Evolutionary conservation across 1,140 invertebrate species (phyloP).

Genomic region (Polypedilum pembai): DNA sequence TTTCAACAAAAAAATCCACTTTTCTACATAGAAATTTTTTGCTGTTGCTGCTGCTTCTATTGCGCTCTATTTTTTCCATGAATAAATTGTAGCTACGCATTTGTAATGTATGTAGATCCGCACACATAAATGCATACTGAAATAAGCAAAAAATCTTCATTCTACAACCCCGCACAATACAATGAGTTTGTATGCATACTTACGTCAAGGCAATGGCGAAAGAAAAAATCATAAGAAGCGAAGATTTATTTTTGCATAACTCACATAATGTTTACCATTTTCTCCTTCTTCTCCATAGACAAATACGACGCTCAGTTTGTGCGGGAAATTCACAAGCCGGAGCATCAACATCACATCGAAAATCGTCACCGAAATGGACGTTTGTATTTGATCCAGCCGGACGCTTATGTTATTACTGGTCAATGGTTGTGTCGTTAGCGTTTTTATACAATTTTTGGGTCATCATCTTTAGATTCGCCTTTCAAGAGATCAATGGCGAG

Average conservation of each 20-base stretch:
- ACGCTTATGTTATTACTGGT: conserved; percentile 90
- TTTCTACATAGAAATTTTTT: too few relatives aligned
- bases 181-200: too few relatives aligned
- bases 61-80: too few relatives aligned
- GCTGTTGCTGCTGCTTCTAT: too few relatives aligned
- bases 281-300: not conserved
- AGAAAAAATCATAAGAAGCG: not conserved
- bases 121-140: too few relatives aligned
- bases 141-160: too few relatives aligned
- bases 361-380: conserved; percentile 61
- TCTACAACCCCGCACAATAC: too few relatives aligned
- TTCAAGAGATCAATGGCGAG: conserved; percentile 83
- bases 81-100: too few relatives aligned
- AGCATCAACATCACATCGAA: conserved; percentile 19
- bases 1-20: too few relatives aligned
- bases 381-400: conserved; percentile 90
- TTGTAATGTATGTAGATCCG: too few relatives aligned
- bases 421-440: conserved; percentile 92
- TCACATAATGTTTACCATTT: not conserved
- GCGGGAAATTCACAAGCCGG: not conserved
- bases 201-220: too few relatives aligned
- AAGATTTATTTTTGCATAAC: too few relatives aligned
- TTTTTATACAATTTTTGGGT: conserved; percentile 99
- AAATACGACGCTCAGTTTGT: conserved; percentile 21
- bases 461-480: conserved; percentile 96